Conservation (phyloP, 2,888 invertebrate genomes). For the Hemithea aestivaria region DNA sequence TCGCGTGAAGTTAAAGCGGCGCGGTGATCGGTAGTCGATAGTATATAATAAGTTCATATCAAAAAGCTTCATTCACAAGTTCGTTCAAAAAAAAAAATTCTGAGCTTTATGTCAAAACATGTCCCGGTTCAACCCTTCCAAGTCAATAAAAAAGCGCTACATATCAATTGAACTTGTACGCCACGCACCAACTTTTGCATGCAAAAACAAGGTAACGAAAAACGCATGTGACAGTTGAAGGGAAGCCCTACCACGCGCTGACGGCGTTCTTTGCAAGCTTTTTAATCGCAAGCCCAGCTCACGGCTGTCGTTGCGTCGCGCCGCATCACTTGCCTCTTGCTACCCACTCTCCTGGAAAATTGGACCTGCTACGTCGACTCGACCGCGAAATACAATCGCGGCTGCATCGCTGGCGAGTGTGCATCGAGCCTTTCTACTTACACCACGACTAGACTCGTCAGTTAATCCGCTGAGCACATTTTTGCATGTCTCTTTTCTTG, state of each 20-base stretch:
- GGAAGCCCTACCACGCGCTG: constrained; percentile 55
- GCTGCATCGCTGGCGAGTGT: constrained; percentile 18
- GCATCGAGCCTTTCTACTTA: constrained; percentile 3
- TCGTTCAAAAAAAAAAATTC: too few relatives aligned
- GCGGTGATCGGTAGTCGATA: too few relatives aligned
- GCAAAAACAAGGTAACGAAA: constrained; percentile 57
- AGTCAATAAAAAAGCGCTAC: constrained; percentile 21
- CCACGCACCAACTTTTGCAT: constrained; percentile 31
- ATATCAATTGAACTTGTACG: constrained; percentile 33
- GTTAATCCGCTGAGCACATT: neutral
- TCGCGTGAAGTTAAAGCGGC: too few relatives aligned
- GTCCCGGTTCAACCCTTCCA: constrained; percentile 7
- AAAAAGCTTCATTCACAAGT: too few relatives aligned
- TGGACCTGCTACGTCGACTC: constrained; percentile 57
- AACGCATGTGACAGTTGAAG: constrained; percentile 55
- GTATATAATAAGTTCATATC: too few relatives aligned
- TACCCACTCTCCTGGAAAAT: constrained; percentile 67
- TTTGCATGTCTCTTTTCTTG: too few relatives aligned
- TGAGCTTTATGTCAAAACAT: too few relatives aligned
- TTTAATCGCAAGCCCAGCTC: constrained; percentile 60
- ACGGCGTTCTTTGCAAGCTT: constrained; percentile 59
- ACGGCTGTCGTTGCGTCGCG: constrained; percentile 66
- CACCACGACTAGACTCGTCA: neutral
- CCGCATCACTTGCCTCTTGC: constrained; percentile 58
- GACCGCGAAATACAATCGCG: constrained; percentile 56